phyloP scores from a whole-genome alignment of 2,113 vertebrate species.

The Cygnus atratus region DNA sequence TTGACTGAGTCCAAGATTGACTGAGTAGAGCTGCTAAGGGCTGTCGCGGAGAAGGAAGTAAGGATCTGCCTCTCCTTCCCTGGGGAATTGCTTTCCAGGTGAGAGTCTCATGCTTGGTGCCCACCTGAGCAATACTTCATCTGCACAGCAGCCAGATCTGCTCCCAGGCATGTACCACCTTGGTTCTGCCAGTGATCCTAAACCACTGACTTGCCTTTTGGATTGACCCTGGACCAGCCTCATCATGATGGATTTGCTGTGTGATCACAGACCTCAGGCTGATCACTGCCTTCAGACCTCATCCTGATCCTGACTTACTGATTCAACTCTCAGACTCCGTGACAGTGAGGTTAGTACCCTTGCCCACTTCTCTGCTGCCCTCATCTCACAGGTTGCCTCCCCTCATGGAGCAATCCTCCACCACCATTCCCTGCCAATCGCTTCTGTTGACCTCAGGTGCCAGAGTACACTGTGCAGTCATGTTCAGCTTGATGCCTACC shows the following conservation, averaged over 20 bases:
- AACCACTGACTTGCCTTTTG: neutral
- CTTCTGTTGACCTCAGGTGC: neutral
- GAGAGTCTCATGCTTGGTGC: neutral
- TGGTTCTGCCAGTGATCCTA: neutral
- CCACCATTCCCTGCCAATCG: too few relatives aligned
- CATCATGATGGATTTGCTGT: neutral
- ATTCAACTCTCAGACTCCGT: neutral
- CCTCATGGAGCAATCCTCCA: neutral
- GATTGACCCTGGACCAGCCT: neutral
- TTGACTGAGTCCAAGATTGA: neutral
- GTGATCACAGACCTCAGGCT: neutral
- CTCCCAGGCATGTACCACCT: neutral
- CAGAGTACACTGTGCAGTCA: neutral
- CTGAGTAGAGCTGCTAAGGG: neutral
- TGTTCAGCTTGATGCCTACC: neutral
- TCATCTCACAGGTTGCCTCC: neutral
- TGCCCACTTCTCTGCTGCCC: neutral
- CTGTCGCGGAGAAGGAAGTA: neutral
- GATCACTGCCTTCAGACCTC: neutral
- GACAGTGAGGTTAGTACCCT: neutral
- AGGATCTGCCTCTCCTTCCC: neutral
- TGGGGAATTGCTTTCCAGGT: neutral
- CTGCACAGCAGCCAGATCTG: neutral
- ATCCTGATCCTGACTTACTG: neutral
- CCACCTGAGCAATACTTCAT: fast-evolving